These are phyloP conservation scores for Allacma fusca DNA, from an alignment of 2,888 invertebrate genomes.

Conservation along the genomic window DNA sequence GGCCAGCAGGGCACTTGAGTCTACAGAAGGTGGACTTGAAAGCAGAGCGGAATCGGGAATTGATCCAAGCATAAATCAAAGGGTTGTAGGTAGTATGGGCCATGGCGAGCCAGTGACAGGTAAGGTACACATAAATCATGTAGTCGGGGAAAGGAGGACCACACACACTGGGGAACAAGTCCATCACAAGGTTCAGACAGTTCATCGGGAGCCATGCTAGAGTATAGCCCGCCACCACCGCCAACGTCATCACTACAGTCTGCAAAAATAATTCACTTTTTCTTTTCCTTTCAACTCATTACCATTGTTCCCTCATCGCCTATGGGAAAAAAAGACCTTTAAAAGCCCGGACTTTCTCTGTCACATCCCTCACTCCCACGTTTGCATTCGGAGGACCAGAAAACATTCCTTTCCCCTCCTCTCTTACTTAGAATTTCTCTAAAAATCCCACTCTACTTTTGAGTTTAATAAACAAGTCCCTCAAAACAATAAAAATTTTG, in stretches of 20 bases:
- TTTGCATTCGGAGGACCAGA: too few species aligned
- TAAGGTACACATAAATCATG: slow-evolving; percentile 61
- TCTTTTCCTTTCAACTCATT: neutral
- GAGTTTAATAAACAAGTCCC: too few species aligned
- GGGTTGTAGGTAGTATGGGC: slow-evolving; percentile 63
- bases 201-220: slow-evolving; percentile 69
- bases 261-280: slow-evolving; percentile 60
- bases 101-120: slow-evolving; percentile 63
- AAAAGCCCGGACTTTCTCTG: too few species aligned
- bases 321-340: too few species aligned
- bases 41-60: slow-evolving; percentile 63
- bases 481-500: too few species aligned
- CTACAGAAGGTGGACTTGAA: slow-evolving; percentile 27
- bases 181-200: slow-evolving; percentile 42
- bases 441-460: too few species aligned
- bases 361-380: too few species aligned
- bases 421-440: too few species aligned
- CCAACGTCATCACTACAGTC: slow-evolving; percentile 71
- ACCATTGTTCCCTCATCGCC: too few species aligned
- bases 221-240: slow-evolving; percentile 68
- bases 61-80: slow-evolving; percentile 64
- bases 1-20: slow-evolving; percentile 18
- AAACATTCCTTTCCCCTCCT: too few species aligned
- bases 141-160: slow-evolving; percentile 28
- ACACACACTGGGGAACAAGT: slow-evolving; percentile 19